Evolutionary conservation across 2,113 vertebrate genomes (phyloP).

Genomic region (Ceyx margarethae): DNA sequence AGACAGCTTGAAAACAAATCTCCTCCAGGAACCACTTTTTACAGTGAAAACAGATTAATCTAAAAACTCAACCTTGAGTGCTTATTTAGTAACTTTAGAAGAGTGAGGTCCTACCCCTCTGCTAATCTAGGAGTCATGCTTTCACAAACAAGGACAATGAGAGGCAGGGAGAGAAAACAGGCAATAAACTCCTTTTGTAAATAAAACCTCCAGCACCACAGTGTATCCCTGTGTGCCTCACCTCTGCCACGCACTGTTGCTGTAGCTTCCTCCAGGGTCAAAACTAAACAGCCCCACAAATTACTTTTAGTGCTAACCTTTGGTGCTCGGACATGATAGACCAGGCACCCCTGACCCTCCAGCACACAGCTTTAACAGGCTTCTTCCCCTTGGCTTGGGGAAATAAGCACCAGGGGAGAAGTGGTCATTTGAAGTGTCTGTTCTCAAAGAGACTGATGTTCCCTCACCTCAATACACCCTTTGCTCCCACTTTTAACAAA

Average conservation of each 20-base stretch:
- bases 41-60: constrained; percentile 27
- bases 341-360: background rate
- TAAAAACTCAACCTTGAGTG: background rate
- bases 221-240: background rate
- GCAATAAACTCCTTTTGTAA: constrained; percentile 40
- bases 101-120: background rate
- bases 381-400: background rate
- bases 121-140: constrained; percentile 5
- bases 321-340: background rate
- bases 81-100: constrained; percentile 42
- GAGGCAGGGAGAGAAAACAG: constrained; percentile 21
- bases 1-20: constrained; percentile 9
- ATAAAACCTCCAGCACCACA: background rate
- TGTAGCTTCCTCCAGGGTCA: background rate
- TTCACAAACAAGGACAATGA: constrained; percentile 40
- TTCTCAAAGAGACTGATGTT: background rate
- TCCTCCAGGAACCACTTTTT: constrained; percentile 24
- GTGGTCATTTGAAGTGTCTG: background rate
- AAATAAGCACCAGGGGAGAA: background rate
- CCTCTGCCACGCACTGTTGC: background rate
- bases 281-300: background rate
- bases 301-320: background rate
- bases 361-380: background rate
- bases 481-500: background rate
- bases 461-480: background rate